These are phyloP conservation scores for Naja naja DNA, from an alignment of 2,113 vertebrate genomes.

Conservation along the genomic window DNA sequence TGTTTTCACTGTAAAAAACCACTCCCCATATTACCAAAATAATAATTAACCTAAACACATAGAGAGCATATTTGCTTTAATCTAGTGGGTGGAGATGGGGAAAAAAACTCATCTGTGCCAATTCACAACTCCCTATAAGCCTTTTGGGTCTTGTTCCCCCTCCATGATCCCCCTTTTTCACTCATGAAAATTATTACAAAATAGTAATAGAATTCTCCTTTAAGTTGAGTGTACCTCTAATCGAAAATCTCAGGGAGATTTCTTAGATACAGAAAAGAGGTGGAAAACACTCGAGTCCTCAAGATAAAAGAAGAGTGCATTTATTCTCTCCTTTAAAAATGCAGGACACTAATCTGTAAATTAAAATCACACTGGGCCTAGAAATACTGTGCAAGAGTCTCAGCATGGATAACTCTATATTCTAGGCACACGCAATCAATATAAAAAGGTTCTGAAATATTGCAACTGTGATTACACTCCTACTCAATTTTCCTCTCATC, in stretches of 20 bases:
- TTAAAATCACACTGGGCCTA: background rate
- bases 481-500: background rate
- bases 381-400: background rate
- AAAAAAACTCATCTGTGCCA: background rate
- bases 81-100: background rate
- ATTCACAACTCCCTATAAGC: background rate
- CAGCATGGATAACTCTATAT: background rate
- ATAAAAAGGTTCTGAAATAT: background rate
- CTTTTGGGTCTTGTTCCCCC: background rate
- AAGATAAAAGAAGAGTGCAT: background rate
- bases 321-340: background rate
- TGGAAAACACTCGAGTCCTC: background rate
- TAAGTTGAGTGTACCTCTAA: background rate
- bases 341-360: background rate
- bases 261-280: conserved; percentile 13
- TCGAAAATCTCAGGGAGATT: background rate
- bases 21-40: background rate
- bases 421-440: background rate
- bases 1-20: background rate
- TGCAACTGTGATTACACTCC: background rate
- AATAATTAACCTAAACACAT: conserved; percentile 8
- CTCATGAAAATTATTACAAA: background rate
- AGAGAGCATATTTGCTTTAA: background rate
- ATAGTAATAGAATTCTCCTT: background rate
- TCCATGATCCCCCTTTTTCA: background rate